Percentiles rank a stretch among this genome's conserved stretches.
Conservation (phyloP, 2,888 invertebrate species). For the Miltochrista miniata region DNA sequence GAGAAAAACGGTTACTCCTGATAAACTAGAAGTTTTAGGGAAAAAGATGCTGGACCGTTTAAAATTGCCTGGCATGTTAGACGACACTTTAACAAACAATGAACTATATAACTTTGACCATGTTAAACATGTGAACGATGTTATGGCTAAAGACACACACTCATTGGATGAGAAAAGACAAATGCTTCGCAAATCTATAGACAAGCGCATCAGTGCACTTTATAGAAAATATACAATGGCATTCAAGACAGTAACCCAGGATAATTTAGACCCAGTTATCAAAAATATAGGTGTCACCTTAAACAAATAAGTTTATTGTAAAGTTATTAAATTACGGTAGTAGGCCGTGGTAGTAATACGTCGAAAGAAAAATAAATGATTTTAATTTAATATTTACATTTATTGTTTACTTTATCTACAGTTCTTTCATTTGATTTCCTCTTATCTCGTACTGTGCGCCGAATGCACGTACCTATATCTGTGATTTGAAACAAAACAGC, state of each 20-base stretch:
- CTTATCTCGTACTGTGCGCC: too few relatives aligned
- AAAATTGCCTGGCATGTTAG: not conserved
- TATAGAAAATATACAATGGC: not conserved
- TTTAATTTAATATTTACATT: too few relatives aligned
- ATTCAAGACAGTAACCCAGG: not conserved
- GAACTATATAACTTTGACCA: not conserved
- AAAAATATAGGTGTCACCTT: not conserved
- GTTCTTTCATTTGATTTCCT: too few relatives aligned
- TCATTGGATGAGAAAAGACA: not conserved
- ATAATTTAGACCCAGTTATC: not conserved
- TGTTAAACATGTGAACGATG: not conserved
- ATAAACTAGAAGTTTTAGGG: not conserved
- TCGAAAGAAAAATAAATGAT: too few relatives aligned
- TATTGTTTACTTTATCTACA: too few relatives aligned
- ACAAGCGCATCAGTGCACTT: not conserved
- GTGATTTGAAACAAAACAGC: too few relatives aligned
- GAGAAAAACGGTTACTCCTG: not conserved
- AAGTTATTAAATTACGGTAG: too few relatives aligned
- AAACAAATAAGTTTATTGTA: not conserved
- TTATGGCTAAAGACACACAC: not conserved
- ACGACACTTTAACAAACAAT: not conserved
- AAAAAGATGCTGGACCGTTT: not conserved
- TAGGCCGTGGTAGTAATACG: too few relatives aligned
- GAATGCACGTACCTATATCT: too few relatives aligned
- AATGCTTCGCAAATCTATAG: not conserved